Base-by-base conservation (phyloP, 2,797 vertebrate species). In the Hozukius guyotensis region DNA sequence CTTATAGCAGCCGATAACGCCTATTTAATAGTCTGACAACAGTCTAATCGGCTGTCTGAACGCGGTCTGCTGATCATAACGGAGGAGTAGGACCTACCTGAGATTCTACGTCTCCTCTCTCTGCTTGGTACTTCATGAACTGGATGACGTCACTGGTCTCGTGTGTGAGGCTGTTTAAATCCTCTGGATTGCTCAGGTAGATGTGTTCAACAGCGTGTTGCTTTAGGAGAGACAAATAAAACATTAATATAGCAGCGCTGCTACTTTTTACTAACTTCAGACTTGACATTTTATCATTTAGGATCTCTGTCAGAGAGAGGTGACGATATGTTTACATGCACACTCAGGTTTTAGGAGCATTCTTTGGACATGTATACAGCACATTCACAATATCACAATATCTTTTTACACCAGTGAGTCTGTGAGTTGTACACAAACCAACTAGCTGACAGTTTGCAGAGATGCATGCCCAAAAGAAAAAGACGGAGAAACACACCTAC, bases 111-210 rank as follows among this genome's bases (percentile, higher is more conserved):
- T 98, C 96, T 89, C 97, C 98, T 59, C 95, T 94, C 68, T 94
- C 93, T n/a, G 98, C 98, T 91, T 97, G 94, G 14, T 96, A 94
- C 82, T 96, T 97, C 70, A 98, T 78, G 93, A 94, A 99, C 86
- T 97, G 95, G 69, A 97, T 96, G 59, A 95, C 34, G 22, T 98
- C 97, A 0, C 94, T 95, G 0, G 92, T 92, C 82, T 97, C 95
- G 27, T 96, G 93, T 3, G 88, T 95, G 91, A 97, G 93, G 25
- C 92, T 89, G 60, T 95, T 93, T 32, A 99, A 85, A 56, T 96
- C 92, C 59, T 96, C 94, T 16, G 94, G 87, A 74, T 96, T 96
- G 89, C 87, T 95, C 12, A 99, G 85, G n/a, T 96, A 95, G 88
- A 99, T 88, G 1, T 93, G 88, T 93, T 99, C 97, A 68, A 94